Evolutionary conservation across 30 jellyfish, hydroid and myxozoan genomes (phyloP).

Genomic region (Aurelia coerulea): DNA sequence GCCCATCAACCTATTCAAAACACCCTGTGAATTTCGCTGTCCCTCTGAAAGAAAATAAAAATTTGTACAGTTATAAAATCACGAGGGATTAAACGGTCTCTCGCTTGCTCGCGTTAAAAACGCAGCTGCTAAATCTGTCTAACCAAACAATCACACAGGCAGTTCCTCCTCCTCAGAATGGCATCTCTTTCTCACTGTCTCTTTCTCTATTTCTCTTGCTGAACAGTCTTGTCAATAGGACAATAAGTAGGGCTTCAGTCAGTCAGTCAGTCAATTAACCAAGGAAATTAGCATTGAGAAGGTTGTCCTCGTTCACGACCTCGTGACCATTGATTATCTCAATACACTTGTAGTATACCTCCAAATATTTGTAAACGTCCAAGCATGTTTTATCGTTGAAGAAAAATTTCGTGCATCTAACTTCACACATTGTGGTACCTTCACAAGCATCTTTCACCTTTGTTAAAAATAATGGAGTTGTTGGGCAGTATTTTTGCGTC

Average conservation of each 20-base stretch:
- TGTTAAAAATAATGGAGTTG: constrained; percentile 96
- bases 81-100: constrained; percentile 76
- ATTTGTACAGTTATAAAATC: constrained; percentile 79
- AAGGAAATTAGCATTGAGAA: constrained; percentile 97
- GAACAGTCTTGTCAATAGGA: constrained; percentile 44
- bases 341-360: constrained; percentile 97
- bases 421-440: constrained; percentile 99
- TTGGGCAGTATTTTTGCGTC: constrained; percentile 96
- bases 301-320: constrained; percentile 98
- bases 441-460: constrained; percentile 99
- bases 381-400: constrained; percentile 98
- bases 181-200: background rate
- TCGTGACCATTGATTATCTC: constrained; percentile 99
- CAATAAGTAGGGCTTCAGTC: constrained; percentile 18
- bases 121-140: constrained; percentile 7
- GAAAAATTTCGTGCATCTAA: constrained; percentile 99
- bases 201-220: constrained; percentile 2
- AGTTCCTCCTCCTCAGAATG: constrained; percentile 24
- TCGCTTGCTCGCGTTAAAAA: constrained; percentile 24
- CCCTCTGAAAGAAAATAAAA: constrained; percentile 73
- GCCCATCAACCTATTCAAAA: constrained; percentile 57
- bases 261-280: constrained; percentile 69
- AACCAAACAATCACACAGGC: constrained; percentile 30
- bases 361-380: constrained; percentile 98
- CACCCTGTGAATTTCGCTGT: constrained; percentile 64